Evolutionary conservation across 1,140 invertebrate species (phyloP), one percentile per base, ranked within the genome.

Genomic region (Euwallacea fornicatus): DNA sequence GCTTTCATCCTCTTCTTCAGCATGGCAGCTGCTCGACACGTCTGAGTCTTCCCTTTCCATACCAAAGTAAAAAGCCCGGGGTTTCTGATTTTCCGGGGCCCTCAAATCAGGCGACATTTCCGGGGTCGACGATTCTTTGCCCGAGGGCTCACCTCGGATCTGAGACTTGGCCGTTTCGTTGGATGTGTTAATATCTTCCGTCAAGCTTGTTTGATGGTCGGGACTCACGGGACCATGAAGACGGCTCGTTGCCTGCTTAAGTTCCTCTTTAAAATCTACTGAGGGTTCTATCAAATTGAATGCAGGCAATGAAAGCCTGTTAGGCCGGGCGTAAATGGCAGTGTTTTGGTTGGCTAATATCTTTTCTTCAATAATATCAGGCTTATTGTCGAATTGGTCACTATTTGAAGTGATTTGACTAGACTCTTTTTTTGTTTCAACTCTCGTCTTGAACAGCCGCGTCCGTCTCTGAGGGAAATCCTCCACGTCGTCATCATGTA

Each of bases 11-110:
- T 77, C 81, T 6, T 78, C 80, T 68, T 85, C 84, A 0, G 83
- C 82, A 10, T 60, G 59, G 47, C 50, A 69, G 44, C 83, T 84
- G n/a, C 82, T 84, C 6, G 85, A 86, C 15, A 85, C 68, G 41
- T 85, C 83, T 50, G 84, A 86, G 66, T 73, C 75, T 60, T 69
- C 62, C 21, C 71, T 69, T 64, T 89, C 86, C 89, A 92, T 92
- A 11, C 90, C 90, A 76, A 92, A 92, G 79, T 93, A 93, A 81
- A 92, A 92, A 53, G 87, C 89, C 76, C 90, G 90, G 16, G 88
- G 85, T 74, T 87, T 84, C 42, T 81, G 74, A 54, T 78, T 83
- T 9, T 71, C 59, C 15, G 42, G 41, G 8, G 76, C 73, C 42
- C 42, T 11, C 13, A 71, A 56, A n/a, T 67, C 83, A 4, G 84